phyloP scores from a whole-genome alignment of 2,888 invertebrate genomes.

The Drosophila paranaensis region DNA sequence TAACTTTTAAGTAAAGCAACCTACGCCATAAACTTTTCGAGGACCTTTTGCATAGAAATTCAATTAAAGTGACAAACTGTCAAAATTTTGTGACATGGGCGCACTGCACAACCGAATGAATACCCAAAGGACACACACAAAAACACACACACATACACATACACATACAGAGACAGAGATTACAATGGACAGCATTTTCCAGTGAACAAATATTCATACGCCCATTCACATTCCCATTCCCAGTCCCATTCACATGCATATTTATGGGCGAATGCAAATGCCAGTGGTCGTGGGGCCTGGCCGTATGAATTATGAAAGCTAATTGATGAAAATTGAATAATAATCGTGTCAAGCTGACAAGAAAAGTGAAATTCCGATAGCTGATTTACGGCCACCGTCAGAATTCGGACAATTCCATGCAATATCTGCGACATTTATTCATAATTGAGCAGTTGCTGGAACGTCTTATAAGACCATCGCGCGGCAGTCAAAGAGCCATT shows the following conservation, averaged over 20 bases:
- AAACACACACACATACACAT: constrained; percentile 12
- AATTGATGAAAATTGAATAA: constrained; percentile 80
- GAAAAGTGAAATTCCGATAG: constrained; percentile 70
- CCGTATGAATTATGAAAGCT: constrained; percentile 72
- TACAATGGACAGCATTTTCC: constrained; percentile 16
- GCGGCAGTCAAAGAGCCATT: constrained; percentile 20
- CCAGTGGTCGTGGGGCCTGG: constrained; percentile 4
- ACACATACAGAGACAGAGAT: not conserved
- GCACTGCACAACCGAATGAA: constrained; percentile 43
- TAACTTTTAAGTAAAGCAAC: constrained; percentile 10
- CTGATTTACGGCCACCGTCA: constrained; percentile 62
- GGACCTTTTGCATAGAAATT: constrained; percentile 56
- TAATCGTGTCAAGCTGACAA: constrained; percentile 65
- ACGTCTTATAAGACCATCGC: constrained; percentile 20
- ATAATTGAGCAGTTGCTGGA: constrained; percentile 21
- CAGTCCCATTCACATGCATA: constrained; percentile 51
- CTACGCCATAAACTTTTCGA: constrained; percentile 18
- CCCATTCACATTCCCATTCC: constrained; percentile 23
- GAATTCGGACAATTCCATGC: constrained; percentile 49
- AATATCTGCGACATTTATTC: constrained; percentile 31
- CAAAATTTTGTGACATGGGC: constrained; percentile 75
- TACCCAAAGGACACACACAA: constrained; percentile 53
- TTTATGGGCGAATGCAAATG: constrained; percentile 42
- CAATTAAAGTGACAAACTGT: constrained; percentile 80
- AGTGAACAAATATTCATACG: constrained; percentile 26